Base-by-base conservation (phyloP, 1,140 invertebrate species). In the Euborellia annulipes region DNA sequence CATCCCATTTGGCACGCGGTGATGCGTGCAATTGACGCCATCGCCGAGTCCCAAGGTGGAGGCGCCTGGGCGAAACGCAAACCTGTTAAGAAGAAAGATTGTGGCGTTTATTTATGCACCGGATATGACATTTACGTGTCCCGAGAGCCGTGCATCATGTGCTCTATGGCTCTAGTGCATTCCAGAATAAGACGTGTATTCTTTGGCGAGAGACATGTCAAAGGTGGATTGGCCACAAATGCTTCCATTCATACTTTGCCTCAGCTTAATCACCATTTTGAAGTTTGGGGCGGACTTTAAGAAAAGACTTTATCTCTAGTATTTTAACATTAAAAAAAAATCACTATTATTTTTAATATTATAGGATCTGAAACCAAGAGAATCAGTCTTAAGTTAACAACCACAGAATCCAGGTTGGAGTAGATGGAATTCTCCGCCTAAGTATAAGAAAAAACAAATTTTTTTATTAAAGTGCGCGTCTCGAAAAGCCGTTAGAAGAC, bases 111-210 rank as follows among this genome's bases (percentile, higher is more conserved):
- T 62, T 64, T 95, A 4, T 93, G 89, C 62, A 94, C 89, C 0
- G 81, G 82, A 8, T 92, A 87, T 64, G 82, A 90, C 67, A 60
- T 85, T 1, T 95, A 91, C 59, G 57, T 88, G 11, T 74, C 79
- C 2, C 69, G 69, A 45, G 92, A 96, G 59, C 92, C 92, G 0
- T 97, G 93, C 64, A 58, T 85, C 2, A 88, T 96, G 76, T 95
- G 93, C 67, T 71, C 86, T 0, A 96, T 96, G 92, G 91, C 84
- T 1, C 62, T 96, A 38, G 71, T 95, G 1, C 93, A 96, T 64
- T 87, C 86, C 20, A 67, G 93, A 52, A 76, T 78, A 0, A 74
- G 74, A 21, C 69, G 83, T 51, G 75, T 95, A 0, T 95, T 95
- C 61, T 95, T 85, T 58, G 70, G 73, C 11, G 57, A 66, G 7